phyloP scores from a whole-genome alignment of 2,888 invertebrate species.

The Tyria jacobaeae region DNA sequence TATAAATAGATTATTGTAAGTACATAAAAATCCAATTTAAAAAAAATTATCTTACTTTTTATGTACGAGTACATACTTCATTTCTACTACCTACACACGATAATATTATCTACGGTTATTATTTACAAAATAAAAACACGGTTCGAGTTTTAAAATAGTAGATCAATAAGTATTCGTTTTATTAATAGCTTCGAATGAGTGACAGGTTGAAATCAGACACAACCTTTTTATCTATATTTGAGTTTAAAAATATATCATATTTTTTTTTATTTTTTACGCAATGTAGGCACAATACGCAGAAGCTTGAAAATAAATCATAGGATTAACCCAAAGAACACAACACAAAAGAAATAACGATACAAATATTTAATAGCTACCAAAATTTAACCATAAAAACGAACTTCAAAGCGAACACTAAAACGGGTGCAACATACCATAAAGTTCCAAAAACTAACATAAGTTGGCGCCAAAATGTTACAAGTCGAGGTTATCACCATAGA shows the following conservation, averaged over 20 bases:
- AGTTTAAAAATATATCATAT: slow-evolving; percentile 32
- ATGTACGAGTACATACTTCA: too few species aligned
- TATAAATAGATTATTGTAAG: too few species aligned
- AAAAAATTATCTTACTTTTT: too few species aligned
- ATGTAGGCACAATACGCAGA: slow-evolving; percentile 26
- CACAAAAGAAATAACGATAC: slow-evolving; percentile 23
- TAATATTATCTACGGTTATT: too few species aligned
- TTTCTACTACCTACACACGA: too few species aligned
- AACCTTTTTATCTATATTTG: slow-evolving; percentile 14
- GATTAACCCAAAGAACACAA: slow-evolving; percentile 22
- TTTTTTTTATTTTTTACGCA: slow-evolving; percentile 1
- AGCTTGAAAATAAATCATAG: slow-evolving; percentile 36
- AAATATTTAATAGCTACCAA: slow-evolving; percentile 36
- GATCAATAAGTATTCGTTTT: not conserved
- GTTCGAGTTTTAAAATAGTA: not conserved
- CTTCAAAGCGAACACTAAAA: slow-evolving; percentile 41
- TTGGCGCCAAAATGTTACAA: slow-evolving; percentile 59
- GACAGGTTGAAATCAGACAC: slow-evolving; percentile 29
- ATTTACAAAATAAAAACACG: not conserved
- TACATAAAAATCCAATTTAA: too few species aligned
- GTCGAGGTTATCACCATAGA: slow-evolving; percentile 23
- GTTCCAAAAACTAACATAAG: slow-evolving; percentile 30
- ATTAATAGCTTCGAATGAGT: slow-evolving; percentile 21
- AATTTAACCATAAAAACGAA: slow-evolving; percentile 39
- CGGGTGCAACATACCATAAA: slow-evolving; percentile 45